Base-by-base conservation (phyloP, 2,888 invertebrate species). In the Drosophila dives region DNA sequence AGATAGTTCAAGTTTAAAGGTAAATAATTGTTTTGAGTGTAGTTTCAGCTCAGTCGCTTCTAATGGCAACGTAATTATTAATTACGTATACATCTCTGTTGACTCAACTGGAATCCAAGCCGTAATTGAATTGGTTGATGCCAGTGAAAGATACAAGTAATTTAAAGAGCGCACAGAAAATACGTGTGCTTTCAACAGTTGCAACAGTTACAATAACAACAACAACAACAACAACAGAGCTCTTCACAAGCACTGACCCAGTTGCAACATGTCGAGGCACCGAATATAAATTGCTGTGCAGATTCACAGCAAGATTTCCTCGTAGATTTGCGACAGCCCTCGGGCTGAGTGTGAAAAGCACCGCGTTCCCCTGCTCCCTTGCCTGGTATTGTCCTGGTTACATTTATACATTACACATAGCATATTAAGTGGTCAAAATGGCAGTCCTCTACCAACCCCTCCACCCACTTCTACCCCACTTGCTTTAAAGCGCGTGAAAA, bases 371-470 rank as follows among this genome's bases (percentile, higher is more conserved):
- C 58, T 36, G n/a, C 26, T 20, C 11, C 10, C 33, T 32, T 3
- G 7, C 58, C 78, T 76, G 79, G 64, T 75, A 82, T 87, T 85
- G 90, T 89, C 86, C 86, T 81, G 89, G 83, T 89, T 83, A 88
- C 86, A 86, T 86, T 87, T 89, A 78, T 89, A 83, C 89, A 86
- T 85, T 81, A 86, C 90, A 78, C 90, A 86, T 85, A 89, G 86
- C 78, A 80, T 83, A 85, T 83, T 86, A 87, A 89, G 89, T 86
- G 86, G 86, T 89, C 90, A 79, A 85, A 86, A 83, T 74, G 68
- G 49, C 70, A 64, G 50, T 36, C 42, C 64, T 56, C 29, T 26
- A 29, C 34, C 26, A 12, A 40, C 7, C 20, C 34, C 48, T 17
- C 32, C 32, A 49, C n/a, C 7, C 15, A 53, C n/a, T 23, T 15